Evolutionary conservation across 2,113 vertebrate species (phyloP).

Genomic region (Hepsetus odoe): DNA sequence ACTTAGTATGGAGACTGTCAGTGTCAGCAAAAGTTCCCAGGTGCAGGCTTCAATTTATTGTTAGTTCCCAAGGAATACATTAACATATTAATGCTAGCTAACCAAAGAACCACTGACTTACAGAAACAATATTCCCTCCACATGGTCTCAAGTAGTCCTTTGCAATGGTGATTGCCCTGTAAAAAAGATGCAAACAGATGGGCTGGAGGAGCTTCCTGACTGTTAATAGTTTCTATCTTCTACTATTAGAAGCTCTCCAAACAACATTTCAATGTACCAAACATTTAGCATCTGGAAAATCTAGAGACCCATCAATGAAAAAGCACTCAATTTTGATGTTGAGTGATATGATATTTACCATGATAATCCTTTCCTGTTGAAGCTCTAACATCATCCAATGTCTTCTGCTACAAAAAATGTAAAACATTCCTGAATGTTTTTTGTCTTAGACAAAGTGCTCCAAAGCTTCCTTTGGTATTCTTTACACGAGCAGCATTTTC

Average conservation of each 20-base stretch:
- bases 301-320: neutral
- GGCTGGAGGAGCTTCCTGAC: conserved; percentile 2
- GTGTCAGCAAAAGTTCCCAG: neutral
- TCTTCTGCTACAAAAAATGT: too few relatives aligned
- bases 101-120: neutral
- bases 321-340: too few relatives aligned
- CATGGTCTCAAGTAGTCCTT: neutral
- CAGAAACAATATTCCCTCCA: neutral
- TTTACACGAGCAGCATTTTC: too few relatives aligned
- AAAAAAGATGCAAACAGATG: conserved; percentile 25
- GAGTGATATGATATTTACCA: neutral
- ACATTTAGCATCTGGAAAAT: conserved; percentile 14
- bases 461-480: too few relatives aligned
- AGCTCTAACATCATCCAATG: too few relatives aligned
- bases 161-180: conserved; percentile 6
- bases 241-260: conserved; percentile 9
- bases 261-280: conserved; percentile 13
- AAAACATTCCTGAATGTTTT: too few relatives aligned
- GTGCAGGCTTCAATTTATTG: neutral
- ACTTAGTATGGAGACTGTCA: neutral
- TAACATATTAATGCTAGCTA: conserved; percentile 5
- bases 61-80: conserved; percentile 17
- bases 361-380: neutral
- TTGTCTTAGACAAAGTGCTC: too few relatives aligned
- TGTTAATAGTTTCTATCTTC: neutral